These are phyloP conservation scores for Petrocephalus zakoni DNA, from an alignment of 2,113 vertebrate species.

Conservation along the genomic window DNA sequence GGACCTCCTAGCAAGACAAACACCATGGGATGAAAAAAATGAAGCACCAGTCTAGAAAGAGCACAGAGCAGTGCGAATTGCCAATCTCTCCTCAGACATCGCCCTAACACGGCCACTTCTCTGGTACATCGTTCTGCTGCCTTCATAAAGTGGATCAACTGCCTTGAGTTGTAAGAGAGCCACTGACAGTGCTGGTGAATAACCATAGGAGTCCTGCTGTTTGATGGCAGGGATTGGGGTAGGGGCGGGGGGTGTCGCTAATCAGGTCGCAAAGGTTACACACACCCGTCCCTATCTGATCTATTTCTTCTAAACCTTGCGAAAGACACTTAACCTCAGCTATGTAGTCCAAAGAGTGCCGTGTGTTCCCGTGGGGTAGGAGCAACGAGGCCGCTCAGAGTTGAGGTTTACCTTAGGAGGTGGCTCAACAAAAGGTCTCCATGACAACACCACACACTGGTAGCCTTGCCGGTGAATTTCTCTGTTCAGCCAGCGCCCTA, in stretches of 20 bases:
- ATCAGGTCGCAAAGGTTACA: neutral
- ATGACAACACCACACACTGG: constrained; percentile 28
- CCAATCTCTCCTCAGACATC: constrained; percentile 39
- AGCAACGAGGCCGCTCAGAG: neutral
- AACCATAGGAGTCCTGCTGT: too few species aligned
- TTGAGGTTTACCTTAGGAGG: constrained; percentile 29
- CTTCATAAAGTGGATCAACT: constrained; percentile 46
- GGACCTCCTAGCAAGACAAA: constrained; percentile 19
- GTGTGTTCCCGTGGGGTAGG: neutral
- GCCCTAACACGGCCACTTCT: constrained; percentile 34
- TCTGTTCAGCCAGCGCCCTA: constrained; percentile 18
- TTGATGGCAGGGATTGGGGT: neutral
- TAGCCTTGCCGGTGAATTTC: neutral
- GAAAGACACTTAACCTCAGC: neutral
- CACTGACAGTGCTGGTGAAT: constrained; percentile 37
- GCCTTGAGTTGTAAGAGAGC: constrained; percentile 44
- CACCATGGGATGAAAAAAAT: neutral
- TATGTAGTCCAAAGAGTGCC: neutral
- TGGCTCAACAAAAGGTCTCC: constrained; percentile 32
- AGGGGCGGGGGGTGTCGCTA: neutral
- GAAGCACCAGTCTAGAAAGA: constrained; percentile 1
- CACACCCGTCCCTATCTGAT: constrained; percentile 11
- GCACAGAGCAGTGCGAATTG: constrained; percentile 33
- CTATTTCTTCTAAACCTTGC: neutral
- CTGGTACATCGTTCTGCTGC: constrained; percentile 50